phyloP scores from a whole-genome alignment of 2,797 vertebrate genomes.

The Acestrorhynchus altus region DNA sequence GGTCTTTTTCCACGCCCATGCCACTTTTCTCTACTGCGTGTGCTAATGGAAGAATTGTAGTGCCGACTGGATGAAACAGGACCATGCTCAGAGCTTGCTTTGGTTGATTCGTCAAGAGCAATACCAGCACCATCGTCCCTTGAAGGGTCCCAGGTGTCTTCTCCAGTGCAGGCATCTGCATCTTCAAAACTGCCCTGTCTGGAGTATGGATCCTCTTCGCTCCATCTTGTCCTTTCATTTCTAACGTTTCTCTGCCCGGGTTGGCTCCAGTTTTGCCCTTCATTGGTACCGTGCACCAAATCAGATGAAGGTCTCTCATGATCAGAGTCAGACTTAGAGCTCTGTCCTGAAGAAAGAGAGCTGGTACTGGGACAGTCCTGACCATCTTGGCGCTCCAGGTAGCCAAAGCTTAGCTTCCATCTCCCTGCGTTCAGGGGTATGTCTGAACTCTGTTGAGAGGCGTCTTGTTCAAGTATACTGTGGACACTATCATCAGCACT shows the following conservation, averaged over 20 bases:
- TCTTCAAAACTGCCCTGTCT: conserved; percentile 68
- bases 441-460: conserved; percentile 71
- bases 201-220: conserved; percentile 62
- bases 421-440: conserved; percentile 63
- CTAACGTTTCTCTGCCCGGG: conserved; percentile 33
- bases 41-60: conserved; percentile 72
- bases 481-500: conserved; percentile 57
- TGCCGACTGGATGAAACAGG: conserved; percentile 65
- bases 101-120: conserved; percentile 51
- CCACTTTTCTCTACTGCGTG: conserved; percentile 70
- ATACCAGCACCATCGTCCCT: conserved; percentile 50
- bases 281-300: conserved; percentile 15
- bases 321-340: conserved; percentile 78
- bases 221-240: conserved; percentile 58
- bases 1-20: conserved; percentile 58
- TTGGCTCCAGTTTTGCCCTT: conserved; percentile 59
- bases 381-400: conserved; percentile 69
- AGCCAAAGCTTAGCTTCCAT: conserved; percentile 71
- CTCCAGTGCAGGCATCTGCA: conserved; percentile 59
- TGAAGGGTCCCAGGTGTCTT: conserved; percentile 64
- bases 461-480: conserved; percentile 63
- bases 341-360: conserved; percentile 81
- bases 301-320: conserved; percentile 64
- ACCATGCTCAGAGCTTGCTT: conserved; percentile 63
- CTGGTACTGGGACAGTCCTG: conserved; percentile 77